These are phyloP conservation scores for Pocillopora damicornis DNA, from an alignment of 64 coral and sea anemone species.

Conservation along the genomic window DNA sequence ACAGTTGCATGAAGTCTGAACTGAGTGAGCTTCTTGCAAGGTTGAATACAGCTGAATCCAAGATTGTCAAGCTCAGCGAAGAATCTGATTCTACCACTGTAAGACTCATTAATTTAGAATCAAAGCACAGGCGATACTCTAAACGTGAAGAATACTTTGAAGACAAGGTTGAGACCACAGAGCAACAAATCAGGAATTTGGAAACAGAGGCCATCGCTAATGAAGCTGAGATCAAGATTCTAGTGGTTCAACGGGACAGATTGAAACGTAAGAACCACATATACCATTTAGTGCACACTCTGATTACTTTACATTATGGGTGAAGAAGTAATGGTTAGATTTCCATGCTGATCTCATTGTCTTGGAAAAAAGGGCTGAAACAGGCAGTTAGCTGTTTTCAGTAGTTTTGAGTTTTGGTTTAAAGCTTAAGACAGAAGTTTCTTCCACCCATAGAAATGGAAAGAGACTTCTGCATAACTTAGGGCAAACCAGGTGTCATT, in stretches of 20 bases:
- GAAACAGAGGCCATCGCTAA: constrained; percentile 1
- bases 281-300: neutral
- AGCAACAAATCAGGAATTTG: constrained; percentile 33
- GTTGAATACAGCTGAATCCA: constrained; percentile 34
- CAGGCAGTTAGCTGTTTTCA: too few species aligned
- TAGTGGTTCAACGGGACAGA: constrained; percentile 31
- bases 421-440: too few species aligned
- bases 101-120: constrained; percentile 44
- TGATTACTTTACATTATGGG: neutral
- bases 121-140: constrained; percentile 13
- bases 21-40: constrained; percentile 25
- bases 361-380: too few species aligned
- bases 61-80: constrained; percentile 38
- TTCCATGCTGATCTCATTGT: too few species aligned
- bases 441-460: too few species aligned
- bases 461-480: too few species aligned
- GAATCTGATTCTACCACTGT: constrained; percentile 23
- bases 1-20: constrained; percentile 7
- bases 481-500: neutral
- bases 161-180: constrained; percentile 38
- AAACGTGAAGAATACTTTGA: constrained; percentile 53
- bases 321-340: too few species aligned
- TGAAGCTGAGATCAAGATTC: constrained; percentile 28
- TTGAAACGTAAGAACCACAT: constrained; percentile 27
- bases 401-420: too few species aligned